A percentile compares a stretch with the other conserved stretches of the same genome.
Conservation (phyloP, 2,797 vertebrate genomes). For the Chelidonichthys spinosus region DNA sequence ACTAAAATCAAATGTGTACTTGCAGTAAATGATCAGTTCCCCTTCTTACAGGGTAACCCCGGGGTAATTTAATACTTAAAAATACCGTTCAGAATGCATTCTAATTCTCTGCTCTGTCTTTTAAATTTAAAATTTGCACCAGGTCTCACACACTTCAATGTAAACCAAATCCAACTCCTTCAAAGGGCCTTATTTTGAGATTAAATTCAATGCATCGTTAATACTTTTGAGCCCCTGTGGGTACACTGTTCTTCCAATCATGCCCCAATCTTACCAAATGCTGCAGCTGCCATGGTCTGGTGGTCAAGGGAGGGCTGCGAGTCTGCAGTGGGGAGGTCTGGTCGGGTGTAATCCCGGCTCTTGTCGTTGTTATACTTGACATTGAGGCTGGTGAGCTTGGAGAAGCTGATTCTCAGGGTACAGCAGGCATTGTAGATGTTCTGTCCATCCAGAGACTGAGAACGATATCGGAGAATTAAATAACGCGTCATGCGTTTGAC, state of each 20-base stretch:
- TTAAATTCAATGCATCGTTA: neutral
- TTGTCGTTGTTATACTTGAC: slow-evolving; percentile 99
- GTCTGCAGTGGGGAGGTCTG: slow-evolving; percentile 95
- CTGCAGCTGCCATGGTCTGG: slow-evolving; percentile 93
- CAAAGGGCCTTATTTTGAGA: neutral
- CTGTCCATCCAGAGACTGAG: slow-evolving; percentile 96
- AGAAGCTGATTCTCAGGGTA: slow-evolving; percentile 96
- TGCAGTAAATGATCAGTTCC: no score
- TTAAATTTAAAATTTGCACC: no score
- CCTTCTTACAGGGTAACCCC: neutral
- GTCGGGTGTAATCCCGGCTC: slow-evolving; percentile 96
- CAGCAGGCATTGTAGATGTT: slow-evolving; percentile 99
- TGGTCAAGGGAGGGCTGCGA: slow-evolving; percentile 91
- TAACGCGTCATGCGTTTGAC: neutral
- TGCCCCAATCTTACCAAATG: slow-evolving; percentile 85
- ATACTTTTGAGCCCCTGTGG: neutral
- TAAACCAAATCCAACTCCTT: neutral
- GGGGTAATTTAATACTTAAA: neutral
- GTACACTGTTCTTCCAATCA: neutral
- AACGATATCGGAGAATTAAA: neutral
- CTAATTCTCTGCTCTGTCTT: slow-evolving; percentile 1
- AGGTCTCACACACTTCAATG: no score
- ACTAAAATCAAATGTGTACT: neutral
- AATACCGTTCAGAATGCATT: neutral
- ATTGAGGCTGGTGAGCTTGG: slow-evolving; percentile 97